phyloP scores from a whole-genome alignment of 2,888 invertebrate species.

The Melanargia galathea region DNA sequence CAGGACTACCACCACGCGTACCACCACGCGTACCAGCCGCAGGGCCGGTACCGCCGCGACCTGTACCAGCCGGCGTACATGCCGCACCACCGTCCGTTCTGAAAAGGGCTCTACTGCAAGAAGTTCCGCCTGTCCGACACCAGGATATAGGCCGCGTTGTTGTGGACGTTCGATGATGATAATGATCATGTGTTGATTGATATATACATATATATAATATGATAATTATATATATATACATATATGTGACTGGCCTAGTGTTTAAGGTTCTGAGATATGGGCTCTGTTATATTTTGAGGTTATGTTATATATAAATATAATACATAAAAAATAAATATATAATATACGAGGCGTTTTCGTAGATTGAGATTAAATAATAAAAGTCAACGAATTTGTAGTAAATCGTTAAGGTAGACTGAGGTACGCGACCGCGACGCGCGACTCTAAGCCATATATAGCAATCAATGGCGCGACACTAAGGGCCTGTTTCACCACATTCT shows the following conservation, averaged over 20 bases:
- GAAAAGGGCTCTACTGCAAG: constrained; percentile 79
- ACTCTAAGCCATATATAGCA: too few relatives aligned
- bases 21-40: constrained; percentile 58
- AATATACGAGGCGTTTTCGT: too few relatives aligned
- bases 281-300: constrained; percentile 14
- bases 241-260: constrained; percentile 51
- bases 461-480: too few relatives aligned
- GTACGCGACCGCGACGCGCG: too few relatives aligned
- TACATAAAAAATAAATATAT: too few relatives aligned
- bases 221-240: too few relatives aligned
- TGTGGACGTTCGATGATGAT: constrained; percentile 49
- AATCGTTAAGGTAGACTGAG: too few relatives aligned
- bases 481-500: too few relatives aligned
- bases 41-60: constrained; percentile 66
- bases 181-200: constrained; percentile 22
- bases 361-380: too few relatives aligned
- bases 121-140: constrained; percentile 76
- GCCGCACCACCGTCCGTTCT: constrained; percentile 77
- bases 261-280: constrained; percentile 20
- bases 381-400: too few relatives aligned
- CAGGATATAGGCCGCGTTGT: constrained; percentile 73
- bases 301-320: background rate
- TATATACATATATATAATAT: too few relatives aligned
- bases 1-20: constrained; percentile 61
- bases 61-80: constrained; percentile 67